Evolutionary conservation across 1,140 invertebrate species (phyloP).

Genomic region (Pseudomyrmex flavicornis): DNA sequence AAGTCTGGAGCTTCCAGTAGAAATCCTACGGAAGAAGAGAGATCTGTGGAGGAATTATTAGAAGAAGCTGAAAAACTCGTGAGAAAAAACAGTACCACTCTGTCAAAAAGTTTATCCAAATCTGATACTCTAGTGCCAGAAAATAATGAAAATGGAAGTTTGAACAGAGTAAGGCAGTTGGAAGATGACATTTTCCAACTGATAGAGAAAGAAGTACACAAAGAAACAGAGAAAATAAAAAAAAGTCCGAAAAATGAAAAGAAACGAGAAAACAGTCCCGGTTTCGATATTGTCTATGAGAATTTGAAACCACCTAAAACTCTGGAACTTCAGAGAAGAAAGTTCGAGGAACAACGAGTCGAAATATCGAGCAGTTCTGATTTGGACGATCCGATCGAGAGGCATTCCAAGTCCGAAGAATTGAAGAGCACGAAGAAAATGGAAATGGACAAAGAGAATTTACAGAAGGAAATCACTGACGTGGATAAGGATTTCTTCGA

Average conservation of each 20-base stretch:
- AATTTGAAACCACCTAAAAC: slow-evolving; percentile 72
- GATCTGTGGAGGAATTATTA: slow-evolving; percentile 81
- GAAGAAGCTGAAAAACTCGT: slow-evolving; percentile 83
- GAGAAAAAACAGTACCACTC: slow-evolving; percentile 78
- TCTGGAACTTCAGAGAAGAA: slow-evolving; percentile 78
- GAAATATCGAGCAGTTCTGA: slow-evolving; percentile 82
- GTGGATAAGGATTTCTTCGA: slow-evolving; percentile 84
- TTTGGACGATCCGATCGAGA: slow-evolving; percentile 83
- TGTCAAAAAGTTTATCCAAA: slow-evolving; percentile 77
- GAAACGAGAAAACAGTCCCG: slow-evolving; percentile 70
- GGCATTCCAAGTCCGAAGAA: slow-evolving; percentile 80
- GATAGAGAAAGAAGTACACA: slow-evolving; percentile 81
- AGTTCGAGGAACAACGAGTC: slow-evolving; percentile 80
- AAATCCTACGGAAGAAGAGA: slow-evolving; percentile 78
- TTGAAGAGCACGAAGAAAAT: slow-evolving; percentile 66
- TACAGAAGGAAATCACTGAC: slow-evolving; percentile 84
- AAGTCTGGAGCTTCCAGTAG: slow-evolving; percentile 74
- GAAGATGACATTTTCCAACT: slow-evolving; percentile 82
- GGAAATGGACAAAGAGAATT: slow-evolving; percentile 77
- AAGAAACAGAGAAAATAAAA: slow-evolving; percentile 78
- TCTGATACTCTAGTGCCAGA: slow-evolving; percentile 77
- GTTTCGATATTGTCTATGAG: slow-evolving; percentile 76
- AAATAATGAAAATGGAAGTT: slow-evolving; percentile 59
- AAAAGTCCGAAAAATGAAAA: slow-evolving; percentile 78
- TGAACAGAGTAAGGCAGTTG: slow-evolving; percentile 75